Base-by-base conservation (phyloP, 2,113 vertebrate species). In the Mormoops blainvillei region DNA sequence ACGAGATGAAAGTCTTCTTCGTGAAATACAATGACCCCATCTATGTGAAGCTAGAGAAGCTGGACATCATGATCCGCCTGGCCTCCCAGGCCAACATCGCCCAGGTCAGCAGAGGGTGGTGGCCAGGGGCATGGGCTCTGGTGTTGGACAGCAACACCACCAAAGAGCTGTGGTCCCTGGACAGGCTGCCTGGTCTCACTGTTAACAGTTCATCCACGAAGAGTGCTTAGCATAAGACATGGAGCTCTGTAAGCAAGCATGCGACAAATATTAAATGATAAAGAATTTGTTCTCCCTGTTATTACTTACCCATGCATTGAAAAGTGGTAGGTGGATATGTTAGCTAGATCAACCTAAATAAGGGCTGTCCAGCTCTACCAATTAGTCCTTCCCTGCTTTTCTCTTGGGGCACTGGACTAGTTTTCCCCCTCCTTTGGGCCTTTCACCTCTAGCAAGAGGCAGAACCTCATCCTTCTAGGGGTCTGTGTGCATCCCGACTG, bases 21-120 rank as follows among this genome's bases (percentile, higher is more conserved):
- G 99, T 99, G n/a, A 99, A 99, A 97, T 99, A 99, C 98, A 99
- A 99, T 0, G 99, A 99, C 97, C 99, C 99, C 18, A 99, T 99
- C 96, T 99, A 99, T 0, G 99, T 99, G 98, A 99, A 99, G 97
- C 98, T 99, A 98, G 99, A 99, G 98, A 99, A 99, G 86, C 98
- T 99, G 98, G 99, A 99, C 98, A 99, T 99, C 97, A 99, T 99
- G 99, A 99, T 99, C 97, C 99, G 99, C 68, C 98, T 99, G 91
- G 99, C 99, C 38, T 99, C 99, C 15, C 99, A 99, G 97, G 99
- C 99, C 96, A 99, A 99, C 98, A 99, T 99, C 0, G 99, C 99
- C 31, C 99, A 99, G 99, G 99, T 99, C 91, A 91, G 98, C 65
- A 26, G 52, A 33, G 48, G 38, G 3, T 56, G 38, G 26, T 14